Conservation (phyloP, 2,113 vertebrate genomes). For the Lasiurus cinereus region DNA sequence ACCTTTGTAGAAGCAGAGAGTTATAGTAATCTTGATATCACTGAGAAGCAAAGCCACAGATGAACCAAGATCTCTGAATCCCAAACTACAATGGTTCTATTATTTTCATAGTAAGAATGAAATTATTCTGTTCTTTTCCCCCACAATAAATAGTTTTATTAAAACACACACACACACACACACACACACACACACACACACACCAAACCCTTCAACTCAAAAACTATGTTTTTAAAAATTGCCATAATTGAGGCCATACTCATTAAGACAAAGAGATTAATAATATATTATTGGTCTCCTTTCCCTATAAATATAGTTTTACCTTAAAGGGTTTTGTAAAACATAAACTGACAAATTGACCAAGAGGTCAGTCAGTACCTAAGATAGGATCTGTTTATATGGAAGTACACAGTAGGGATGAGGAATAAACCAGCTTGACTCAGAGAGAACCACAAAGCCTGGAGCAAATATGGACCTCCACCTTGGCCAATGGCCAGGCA, state of each 20-base stretch:
- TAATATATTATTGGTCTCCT: not conserved
- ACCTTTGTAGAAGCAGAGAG: not conserved
- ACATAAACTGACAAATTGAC: not conserved
- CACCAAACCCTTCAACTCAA: not conserved
- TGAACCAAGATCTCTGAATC: not conserved
- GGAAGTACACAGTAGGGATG: not conserved
- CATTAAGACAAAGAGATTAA: slow-evolving; percentile 44
- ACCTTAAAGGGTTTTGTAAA: slow-evolving; percentile 30
- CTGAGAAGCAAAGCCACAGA: not conserved
- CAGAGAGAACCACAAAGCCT: not conserved
- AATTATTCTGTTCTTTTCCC: not conserved
- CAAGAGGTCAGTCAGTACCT: not conserved
- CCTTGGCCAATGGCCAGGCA: too few relatives aligned
- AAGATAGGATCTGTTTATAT: not conserved
- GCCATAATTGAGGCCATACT: not conserved
- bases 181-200: too few relatives aligned
- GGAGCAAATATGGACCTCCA: not conserved
- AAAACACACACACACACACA: too few relatives aligned
- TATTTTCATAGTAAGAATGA: slow-evolving; percentile 31
- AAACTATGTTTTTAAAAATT: slow-evolving; percentile 41
- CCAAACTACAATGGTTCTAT: not conserved
- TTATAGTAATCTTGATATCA: not conserved
- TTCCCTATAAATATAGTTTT: not conserved
- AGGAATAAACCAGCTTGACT: not conserved
- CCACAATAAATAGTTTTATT: not conserved